A percentile compares a stretch with the other conserved stretches of the same genome.
Evolutionary conservation across 2,797 vertebrate species (phyloP).

Genomic region (Gambusia yucatana): DNA sequence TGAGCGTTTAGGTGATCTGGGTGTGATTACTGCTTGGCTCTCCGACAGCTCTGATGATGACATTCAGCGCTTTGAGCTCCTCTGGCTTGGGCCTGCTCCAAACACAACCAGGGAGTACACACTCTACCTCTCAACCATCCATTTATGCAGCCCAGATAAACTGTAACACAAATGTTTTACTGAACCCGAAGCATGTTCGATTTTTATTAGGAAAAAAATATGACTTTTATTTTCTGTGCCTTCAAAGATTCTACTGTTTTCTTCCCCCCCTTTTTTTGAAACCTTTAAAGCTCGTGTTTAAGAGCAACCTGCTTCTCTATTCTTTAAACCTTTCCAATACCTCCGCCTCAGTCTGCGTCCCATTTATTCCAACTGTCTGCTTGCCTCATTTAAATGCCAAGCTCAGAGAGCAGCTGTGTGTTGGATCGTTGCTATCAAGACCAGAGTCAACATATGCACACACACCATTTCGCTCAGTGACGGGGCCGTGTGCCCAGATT

Average conservation of each 20-base stretch:
- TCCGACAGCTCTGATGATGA: slow-evolving; percentile 84
- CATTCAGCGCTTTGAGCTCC: slow-evolving; percentile 84
- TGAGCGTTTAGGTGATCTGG: slow-evolving; percentile 85
- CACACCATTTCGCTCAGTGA: slow-evolving; percentile 54
- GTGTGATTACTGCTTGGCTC: slow-evolving; percentile 87
- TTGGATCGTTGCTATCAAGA: slow-evolving; percentile 75
- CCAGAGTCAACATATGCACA: slow-evolving; percentile 65
- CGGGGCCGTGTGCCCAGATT: slow-evolving; percentile 76
- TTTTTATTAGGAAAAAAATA: slow-evolving; percentile 13
- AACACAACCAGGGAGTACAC: slow-evolving; percentile 78
- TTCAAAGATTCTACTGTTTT: slow-evolving; percentile 11
- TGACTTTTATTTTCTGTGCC: neutral
- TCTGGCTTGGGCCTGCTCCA: slow-evolving; percentile 79
- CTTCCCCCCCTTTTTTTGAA: slow-evolving; percentile 29
- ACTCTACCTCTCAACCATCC: slow-evolving; percentile 71
- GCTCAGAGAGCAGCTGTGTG: slow-evolving; percentile 75
- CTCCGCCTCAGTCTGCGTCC: slow-evolving; percentile 62
- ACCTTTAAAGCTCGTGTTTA: slow-evolving; percentile 11
- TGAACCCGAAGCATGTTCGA: slow-evolving; percentile 20
- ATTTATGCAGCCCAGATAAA: slow-evolving; percentile 71
- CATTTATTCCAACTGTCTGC: slow-evolving; percentile 71
- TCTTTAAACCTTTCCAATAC: slow-evolving; percentile 54
- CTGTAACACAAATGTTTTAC: slow-evolving; percentile 40
- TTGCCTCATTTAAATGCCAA: slow-evolving; percentile 75
- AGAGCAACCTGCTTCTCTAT: slow-evolving; percentile 55